Conservation (phyloP, 2,888 invertebrate species). For the Corythucha ciliata region DNA sequence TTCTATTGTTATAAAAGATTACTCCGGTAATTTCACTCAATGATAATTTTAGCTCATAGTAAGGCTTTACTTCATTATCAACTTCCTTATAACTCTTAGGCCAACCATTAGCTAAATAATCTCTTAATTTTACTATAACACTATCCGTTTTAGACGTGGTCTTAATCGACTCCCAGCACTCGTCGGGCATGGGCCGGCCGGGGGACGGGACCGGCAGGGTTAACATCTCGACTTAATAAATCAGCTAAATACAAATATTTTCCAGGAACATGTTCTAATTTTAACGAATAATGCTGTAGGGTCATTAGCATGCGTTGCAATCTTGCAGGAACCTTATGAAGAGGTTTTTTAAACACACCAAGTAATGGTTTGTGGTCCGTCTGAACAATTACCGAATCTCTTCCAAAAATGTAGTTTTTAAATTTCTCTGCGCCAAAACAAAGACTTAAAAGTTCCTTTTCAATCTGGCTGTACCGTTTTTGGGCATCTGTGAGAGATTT, state of each 20-base stretch:
- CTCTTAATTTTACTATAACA: neutral
- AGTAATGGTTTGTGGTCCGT: slow-evolving; percentile 24
- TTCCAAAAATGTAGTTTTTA: slow-evolving; percentile 35
- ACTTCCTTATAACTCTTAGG: neutral
- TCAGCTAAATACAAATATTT: slow-evolving; percentile 35
- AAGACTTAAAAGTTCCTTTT: slow-evolving; percentile 40
- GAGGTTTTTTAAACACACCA: slow-evolving; percentile 24
- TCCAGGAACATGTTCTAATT: slow-evolving; percentile 33
- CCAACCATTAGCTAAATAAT: slow-evolving; percentile 1
- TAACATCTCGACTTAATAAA: slow-evolving; percentile 27
- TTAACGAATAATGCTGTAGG: slow-evolving; percentile 21
- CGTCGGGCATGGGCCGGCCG: slow-evolving; percentile 30
- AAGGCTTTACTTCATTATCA: slow-evolving; percentile 1
- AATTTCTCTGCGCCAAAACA: slow-evolving; percentile 34
- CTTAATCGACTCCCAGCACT: slow-evolving; percentile 26
- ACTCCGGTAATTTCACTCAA: slow-evolving; percentile 13
- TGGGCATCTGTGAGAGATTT: slow-evolving; percentile 37
- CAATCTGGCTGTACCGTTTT: slow-evolving; percentile 40
- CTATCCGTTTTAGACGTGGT: slow-evolving; percentile 26
- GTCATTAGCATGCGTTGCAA: slow-evolving; percentile 24
- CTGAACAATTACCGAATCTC: slow-evolving; percentile 17
- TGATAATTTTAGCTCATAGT: slow-evolving; percentile 21
- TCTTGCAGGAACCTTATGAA: slow-evolving; percentile 23
- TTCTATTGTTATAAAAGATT: slow-evolving; percentile 9
- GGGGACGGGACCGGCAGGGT: slow-evolving; percentile 19